phyloP scores from a whole-genome alignment of 2,888 invertebrate species.

The Ornithoptera priamus region DNA sequence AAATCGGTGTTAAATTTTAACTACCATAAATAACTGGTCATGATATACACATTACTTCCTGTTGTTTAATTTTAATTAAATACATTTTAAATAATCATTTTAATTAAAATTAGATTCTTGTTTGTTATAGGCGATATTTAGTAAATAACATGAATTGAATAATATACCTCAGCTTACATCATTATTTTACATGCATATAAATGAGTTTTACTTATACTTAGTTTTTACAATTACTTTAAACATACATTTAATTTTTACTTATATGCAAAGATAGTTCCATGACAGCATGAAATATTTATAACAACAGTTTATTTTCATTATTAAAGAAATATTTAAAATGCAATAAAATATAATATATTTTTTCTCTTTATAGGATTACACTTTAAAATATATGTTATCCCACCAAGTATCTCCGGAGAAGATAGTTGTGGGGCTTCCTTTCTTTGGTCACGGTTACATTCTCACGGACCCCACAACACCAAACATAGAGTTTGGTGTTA shows the following conservation, averaged over 20 bases:
- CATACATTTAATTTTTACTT: too few species aligned
- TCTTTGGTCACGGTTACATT: conserved; percentile 90
- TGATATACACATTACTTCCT: too few species aligned
- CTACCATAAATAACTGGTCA: too few species aligned
- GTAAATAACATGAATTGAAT: too few species aligned
- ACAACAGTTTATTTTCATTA: background rate
- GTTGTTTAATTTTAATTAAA: too few species aligned
- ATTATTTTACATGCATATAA: background rate
- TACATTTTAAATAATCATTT: too few species aligned
- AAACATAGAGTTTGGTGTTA: conserved; percentile 73
- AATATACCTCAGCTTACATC: background rate
- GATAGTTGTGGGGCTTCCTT: conserved; percentile 89
- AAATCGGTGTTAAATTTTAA: too few species aligned
- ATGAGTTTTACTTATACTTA: background rate
- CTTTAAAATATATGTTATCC: conserved; percentile 86
- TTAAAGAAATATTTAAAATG: background rate
- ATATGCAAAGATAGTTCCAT: background rate
- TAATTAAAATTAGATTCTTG: background rate
- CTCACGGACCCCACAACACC: conserved; percentile 63
- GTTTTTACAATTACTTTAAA: too few species aligned
- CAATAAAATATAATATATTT: background rate
- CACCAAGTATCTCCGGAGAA: conserved; percentile 88
- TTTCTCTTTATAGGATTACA: conserved; percentile 80
- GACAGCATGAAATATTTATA: background rate
- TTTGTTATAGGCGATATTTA: background rate